Evolutionary conservation across 2,113 vertebrate genomes (phyloP).

Genomic region (Sclerurus mexicanus): DNA sequence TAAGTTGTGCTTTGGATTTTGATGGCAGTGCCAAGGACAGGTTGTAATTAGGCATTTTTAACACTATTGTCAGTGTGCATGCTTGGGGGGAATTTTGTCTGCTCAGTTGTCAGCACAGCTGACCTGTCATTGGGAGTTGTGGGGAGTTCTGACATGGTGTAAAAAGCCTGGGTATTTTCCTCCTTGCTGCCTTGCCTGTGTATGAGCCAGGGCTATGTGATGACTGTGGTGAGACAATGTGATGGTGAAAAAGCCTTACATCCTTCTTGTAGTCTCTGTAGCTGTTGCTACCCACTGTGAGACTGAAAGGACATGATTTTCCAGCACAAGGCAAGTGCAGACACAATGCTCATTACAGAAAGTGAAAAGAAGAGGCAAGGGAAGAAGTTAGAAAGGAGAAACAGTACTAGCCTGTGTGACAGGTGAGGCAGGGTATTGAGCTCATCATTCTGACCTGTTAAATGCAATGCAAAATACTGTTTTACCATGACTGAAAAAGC

Average conservation of each 20-base stretch:
- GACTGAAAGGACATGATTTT: neutral
- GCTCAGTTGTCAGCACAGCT: fast-evolving
- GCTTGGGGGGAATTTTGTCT: neutral
- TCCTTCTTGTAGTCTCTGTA: neutral
- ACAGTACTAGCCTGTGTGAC: neutral
- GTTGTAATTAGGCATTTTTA: neutral
- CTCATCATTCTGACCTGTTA: neutral
- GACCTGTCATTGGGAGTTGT: neutral
- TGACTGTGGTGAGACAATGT: neutral
- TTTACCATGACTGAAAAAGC: neutral
- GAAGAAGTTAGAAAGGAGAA: neutral
- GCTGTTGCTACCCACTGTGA: neutral
- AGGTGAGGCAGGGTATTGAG: neutral
- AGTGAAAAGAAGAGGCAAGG: neutral
- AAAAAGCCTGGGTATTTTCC: neutral
- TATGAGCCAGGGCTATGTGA: neutral
- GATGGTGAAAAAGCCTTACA: neutral
- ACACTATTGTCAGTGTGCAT: fast-evolving
- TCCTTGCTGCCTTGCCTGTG: neutral
- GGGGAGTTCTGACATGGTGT: neutral
- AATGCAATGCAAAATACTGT: neutral
- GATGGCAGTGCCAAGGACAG: neutral
- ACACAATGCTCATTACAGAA: neutral
- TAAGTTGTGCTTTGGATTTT: neutral
- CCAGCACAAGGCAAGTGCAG: neutral